A percentile compares a stretch with the other conserved stretches of the same genome.
Conservation (phyloP, 2,888 invertebrate genomes). For the Papilio protenor region DNA sequence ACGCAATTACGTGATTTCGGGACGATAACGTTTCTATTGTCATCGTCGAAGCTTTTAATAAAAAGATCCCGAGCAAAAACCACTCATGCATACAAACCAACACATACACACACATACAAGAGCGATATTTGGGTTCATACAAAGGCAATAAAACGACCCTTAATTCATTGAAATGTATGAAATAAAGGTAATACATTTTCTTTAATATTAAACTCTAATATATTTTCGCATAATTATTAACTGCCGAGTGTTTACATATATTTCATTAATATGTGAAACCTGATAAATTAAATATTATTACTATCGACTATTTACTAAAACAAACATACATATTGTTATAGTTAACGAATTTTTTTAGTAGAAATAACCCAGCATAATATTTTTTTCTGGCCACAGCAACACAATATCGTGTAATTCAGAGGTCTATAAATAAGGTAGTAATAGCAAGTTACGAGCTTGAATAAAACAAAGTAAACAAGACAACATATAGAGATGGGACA, state of each 20-base stretch:
- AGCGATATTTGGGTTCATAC: background rate
- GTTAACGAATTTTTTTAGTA: no score
- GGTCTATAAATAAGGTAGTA: background rate
- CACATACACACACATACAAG: background rate
- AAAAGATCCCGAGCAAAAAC: background rate
- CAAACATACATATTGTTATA: no score
- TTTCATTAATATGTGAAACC: background rate
- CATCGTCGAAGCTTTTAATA: background rate
- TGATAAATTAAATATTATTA: background rate
- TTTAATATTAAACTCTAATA: background rate
- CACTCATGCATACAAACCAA: background rate
- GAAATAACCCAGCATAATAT: no score
- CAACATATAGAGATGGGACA: background rate
- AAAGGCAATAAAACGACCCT: background rate
- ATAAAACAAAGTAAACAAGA: background rate
- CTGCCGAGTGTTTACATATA: background rate
- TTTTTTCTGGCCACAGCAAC: no score
- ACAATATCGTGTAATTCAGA: no score
- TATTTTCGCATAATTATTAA: background rate
- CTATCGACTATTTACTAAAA: no score
- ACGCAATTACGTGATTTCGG: constrained; percentile 2
- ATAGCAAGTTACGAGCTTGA: background rate
- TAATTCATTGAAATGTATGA: background rate
- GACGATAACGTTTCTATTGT: background rate
- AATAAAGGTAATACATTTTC: background rate